Conservation (phyloP, 2,113 vertebrate genomes). For the Misgurnus mizolepis region DNA sequence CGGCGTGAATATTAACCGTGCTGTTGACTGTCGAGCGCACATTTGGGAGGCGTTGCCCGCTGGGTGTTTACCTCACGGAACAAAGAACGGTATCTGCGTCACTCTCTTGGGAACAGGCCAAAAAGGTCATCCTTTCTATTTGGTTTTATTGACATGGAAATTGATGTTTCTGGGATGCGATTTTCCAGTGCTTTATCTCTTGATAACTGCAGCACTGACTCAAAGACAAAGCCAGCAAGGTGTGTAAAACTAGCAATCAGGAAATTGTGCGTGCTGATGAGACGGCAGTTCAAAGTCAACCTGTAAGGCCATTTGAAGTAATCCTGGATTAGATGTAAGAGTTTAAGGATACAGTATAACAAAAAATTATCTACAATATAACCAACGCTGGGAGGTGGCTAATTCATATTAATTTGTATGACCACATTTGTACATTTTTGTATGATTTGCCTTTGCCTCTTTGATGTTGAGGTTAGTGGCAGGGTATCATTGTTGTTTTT, state of each 20-base stretch:
- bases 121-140: slow-evolving; percentile 51
- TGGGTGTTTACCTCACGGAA: slow-evolving; percentile 19
- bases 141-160: slow-evolving; percentile 35
- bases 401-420: too few species aligned
- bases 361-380: neutral
- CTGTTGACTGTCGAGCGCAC: neutral
- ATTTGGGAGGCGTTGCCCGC: neutral
- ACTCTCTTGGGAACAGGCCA: slow-evolving; percentile 9
- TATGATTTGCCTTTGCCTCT: too few species aligned
- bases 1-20: slow-evolving; percentile 14
- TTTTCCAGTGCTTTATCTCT: neutral
- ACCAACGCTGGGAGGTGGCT: too few species aligned
- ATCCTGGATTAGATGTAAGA: slow-evolving; percentile 32
- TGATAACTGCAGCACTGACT: neutral
- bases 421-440: too few species aligned
- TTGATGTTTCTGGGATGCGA: slow-evolving; percentile 21
- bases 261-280: slow-evolving; percentile 11
- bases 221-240: neutral
- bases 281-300: slow-evolving; percentile 7
- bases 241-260: slow-evolving; percentile 41
- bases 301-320: slow-evolving; percentile 22
- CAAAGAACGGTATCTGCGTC: slow-evolving; percentile 25
- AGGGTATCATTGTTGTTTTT: too few species aligned
- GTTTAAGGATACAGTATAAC: slow-evolving; percentile 29
- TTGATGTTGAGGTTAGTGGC: too few species aligned